Base-by-base conservation (phyloP, 2,113 vertebrate species). In the Neogobius melanostomus region DNA sequence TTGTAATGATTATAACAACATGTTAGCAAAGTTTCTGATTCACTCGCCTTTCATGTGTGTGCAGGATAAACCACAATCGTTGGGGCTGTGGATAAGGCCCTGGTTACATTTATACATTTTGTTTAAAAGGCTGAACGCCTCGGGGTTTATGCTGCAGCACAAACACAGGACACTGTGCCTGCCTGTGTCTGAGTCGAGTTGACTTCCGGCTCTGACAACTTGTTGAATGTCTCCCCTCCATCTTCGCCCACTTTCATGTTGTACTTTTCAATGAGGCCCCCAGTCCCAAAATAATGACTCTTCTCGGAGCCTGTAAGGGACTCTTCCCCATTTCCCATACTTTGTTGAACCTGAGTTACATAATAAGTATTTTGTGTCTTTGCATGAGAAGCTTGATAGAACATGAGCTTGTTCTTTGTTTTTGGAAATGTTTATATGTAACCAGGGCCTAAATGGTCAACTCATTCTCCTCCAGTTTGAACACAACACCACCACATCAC, bases 381-480 rank as follows among this genome's bases (percentile, higher is more conserved):
- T 50, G 9, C 16, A 56, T 16, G 17, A 56, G 9, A 56, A 36
- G 28, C 17, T 11, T 10, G 6, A 17, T 54, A 10, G 10, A 28
- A 7, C 11, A 1, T 56, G 5, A 56, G 28, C 17, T 10, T 28
- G 10, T 21, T 56, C 11, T 17, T n/a, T 59, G 28, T 42, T 59
- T 59, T 42, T 59, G 3, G 11, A 11, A 59, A 42, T 42, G 56
- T 42, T 11, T 42, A 59, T 28, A 59, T 59, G 28, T 21, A 59
- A 8, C 56, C 28, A 42, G 56, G 56, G 56, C 56, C 42, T 61
- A n/a, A 60, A 42, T 43, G 12, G 36, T 43, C 57, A 50, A 82
- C 74, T 69, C 88, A 91, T 90, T 82, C 68, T 81, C 82, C 68
- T 81, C 82, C 80, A 77, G 73, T 80, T 84, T 87, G 80, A 85